Percentiles rank a stretch among this genome's conserved stretches.
These are phyloP conservation scores for Masnerella sp. DNA, from an alignment of 2,888 invertebrate species.

Conservation along the genomic window DNA sequence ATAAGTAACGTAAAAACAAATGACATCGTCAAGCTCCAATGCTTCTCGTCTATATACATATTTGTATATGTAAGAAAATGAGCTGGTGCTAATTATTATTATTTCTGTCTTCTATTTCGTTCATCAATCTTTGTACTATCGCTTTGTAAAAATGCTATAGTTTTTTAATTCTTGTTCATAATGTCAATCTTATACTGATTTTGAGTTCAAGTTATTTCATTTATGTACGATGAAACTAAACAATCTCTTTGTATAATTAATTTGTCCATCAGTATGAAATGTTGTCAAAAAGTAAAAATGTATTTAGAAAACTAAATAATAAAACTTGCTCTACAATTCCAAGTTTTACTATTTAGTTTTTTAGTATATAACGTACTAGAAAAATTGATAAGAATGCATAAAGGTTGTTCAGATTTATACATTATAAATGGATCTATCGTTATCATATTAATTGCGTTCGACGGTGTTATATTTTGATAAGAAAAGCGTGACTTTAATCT, in stretches of 20 bases:
- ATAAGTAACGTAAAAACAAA: slow-evolving; percentile 8
- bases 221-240: too few relatives aligned
- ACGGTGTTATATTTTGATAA: slow-evolving; percentile 28
- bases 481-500: slow-evolving; percentile 7
- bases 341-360: too few relatives aligned
- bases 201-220: too few relatives aligned
- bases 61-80: slow-evolving; percentile 18
- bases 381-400: too few relatives aligned
- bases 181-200: too few relatives aligned
- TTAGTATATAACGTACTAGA: too few relatives aligned
- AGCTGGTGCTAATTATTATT: slow-evolving; percentile 44
- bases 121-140: not conserved
- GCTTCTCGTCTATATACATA: slow-evolving; percentile 15
- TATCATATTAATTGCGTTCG: slow-evolving; percentile 9
- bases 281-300: too few relatives aligned
- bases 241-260: too few relatives aligned
- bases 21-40: slow-evolving; percentile 19
- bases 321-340: too few relatives aligned
- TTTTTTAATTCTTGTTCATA: not conserved
- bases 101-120: slow-evolving; percentile 5
- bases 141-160: not conserved
- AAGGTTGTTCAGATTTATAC: too few relatives aligned
- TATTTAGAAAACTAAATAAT: too few relatives aligned
- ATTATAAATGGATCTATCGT: not conserved
- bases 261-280: too few relatives aligned